Evolutionary conservation across 1,140 invertebrate species (phyloP), one percentile per base, ranked within the genome.

Genomic region (Cherax quadricarinatus): DNA sequence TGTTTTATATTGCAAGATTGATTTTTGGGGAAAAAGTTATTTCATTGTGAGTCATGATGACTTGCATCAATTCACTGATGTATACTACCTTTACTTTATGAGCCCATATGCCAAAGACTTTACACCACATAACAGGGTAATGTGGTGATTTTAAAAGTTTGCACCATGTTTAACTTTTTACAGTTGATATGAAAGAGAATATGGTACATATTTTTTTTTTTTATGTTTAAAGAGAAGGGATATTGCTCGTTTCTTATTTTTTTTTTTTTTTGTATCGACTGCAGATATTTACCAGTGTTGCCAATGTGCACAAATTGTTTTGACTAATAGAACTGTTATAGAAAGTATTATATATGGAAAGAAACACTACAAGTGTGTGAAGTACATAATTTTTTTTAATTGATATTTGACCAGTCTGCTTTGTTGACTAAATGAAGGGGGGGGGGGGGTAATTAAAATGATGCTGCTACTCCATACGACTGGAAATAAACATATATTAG

Each of bases 71-170:
- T 84, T 30, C 18, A 83, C 80, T 90, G 88, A 53, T 78, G 80
- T 87, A 60, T 85, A 89, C 88, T 90, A 84, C 73, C 73, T 73
- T 90, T 83, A 70, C 66, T 83, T 78, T 84, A 60, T 78, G 81
- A 90, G 88, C 90, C 90, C 90, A 91, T 81, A 91, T 86, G 90
- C 90, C 90, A 91, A 91, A 91, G 90, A 91, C 85, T 90, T 51
- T 84, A 62, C 75, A 88, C 85, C 90, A 82, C 90, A 86, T 86
- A 75, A 86, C 78, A 86, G 83, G 83, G 84, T 86, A 70, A 70
- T 86, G 90, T 91, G 90, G 83, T 87, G 83, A 60, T 41, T 75
- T 41, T 75, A 41, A 91, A 86, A 82, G 75, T 91, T 81, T 91
- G 90, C 84, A 91, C 85, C 90, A 91, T 86, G 79, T 81, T 91